Conservation (phyloP, 2,888 invertebrate genomes). For the Microplitis deprimator region DNA sequence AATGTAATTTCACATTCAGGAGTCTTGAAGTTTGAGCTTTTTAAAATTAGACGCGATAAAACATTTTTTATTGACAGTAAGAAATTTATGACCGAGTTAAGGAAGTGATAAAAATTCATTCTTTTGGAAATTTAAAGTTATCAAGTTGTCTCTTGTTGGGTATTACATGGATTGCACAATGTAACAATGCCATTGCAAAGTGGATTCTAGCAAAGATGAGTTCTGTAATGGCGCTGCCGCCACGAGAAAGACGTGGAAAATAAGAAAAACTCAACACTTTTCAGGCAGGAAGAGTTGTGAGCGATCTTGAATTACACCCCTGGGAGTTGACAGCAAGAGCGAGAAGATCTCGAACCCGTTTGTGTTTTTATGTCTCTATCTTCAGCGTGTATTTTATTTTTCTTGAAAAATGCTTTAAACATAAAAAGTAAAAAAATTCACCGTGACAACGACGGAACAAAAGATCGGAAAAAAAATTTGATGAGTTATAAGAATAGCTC, state of each 20-base stretch:
- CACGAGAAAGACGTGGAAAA: background rate
- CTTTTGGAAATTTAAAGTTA: background rate
- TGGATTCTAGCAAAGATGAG: background rate
- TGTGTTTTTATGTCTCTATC: background rate
- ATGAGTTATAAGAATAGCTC: background rate
- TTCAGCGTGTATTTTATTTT: constrained; percentile 2
- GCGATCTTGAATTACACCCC: constrained; percentile 19
- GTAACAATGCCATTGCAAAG: background rate
- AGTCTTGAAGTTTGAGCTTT: background rate
- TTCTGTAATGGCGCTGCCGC: background rate
- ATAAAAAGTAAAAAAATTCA: background rate
- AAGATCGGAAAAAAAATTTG: background rate
- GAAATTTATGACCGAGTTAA: background rate
- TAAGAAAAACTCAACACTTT: constrained; percentile 2
- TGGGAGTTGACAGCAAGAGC: constrained; percentile 6
- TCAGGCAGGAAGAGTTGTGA: constrained; percentile 2
- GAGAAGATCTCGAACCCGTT: background rate
- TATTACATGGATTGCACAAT: background rate
- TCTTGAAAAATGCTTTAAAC: background rate
- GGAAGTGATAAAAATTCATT: background rate
- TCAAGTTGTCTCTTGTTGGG: background rate
- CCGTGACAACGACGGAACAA: background rate
- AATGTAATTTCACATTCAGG: background rate
- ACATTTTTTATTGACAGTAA: background rate
- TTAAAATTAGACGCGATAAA: background rate